Evolutionary conservation across 2,113 vertebrate genomes (phyloP).

Genomic region (Spheniscus mendiculus): DNA sequence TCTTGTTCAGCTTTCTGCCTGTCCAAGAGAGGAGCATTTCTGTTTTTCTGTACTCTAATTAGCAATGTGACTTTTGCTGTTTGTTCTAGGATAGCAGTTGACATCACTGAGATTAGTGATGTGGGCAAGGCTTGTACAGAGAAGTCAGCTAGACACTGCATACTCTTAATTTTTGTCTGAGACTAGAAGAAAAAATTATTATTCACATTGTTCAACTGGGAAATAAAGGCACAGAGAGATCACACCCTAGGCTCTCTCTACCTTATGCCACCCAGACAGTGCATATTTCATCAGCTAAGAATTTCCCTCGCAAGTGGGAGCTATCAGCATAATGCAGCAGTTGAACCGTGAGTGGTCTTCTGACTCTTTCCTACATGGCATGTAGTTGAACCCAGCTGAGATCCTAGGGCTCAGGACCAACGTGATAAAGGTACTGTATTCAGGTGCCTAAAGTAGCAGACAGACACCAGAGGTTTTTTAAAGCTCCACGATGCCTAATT

Average conservation of each 20-base stretch:
- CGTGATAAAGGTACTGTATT: rapidly evolving
- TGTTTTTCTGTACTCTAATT: background rate
- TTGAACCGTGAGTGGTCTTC: background rate
- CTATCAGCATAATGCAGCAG: background rate
- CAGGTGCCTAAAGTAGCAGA: background rate
- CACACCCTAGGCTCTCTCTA: rapidly evolving
- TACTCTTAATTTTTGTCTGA: background rate
- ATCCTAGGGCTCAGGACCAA: background rate
- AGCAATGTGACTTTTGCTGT: background rate
- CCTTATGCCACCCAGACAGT: background rate
- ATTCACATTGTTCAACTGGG: background rate
- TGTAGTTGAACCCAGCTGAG: background rate
- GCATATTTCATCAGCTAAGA: background rate
- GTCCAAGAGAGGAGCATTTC: background rate
- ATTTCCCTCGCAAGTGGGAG: background rate
- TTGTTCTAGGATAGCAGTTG: background rate
- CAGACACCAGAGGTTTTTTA: background rate
- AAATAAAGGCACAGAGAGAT: background rate
- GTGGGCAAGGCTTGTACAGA: background rate
- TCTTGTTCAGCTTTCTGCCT: background rate
- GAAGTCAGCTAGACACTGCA: background rate
- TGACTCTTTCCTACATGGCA: rapidly evolving
- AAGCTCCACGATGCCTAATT: background rate
- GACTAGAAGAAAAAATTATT: background rate
- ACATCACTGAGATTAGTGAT: background rate